phyloP scores from a whole-genome alignment of 2,113 vertebrate genomes.

The Rallus limicola region DNA sequence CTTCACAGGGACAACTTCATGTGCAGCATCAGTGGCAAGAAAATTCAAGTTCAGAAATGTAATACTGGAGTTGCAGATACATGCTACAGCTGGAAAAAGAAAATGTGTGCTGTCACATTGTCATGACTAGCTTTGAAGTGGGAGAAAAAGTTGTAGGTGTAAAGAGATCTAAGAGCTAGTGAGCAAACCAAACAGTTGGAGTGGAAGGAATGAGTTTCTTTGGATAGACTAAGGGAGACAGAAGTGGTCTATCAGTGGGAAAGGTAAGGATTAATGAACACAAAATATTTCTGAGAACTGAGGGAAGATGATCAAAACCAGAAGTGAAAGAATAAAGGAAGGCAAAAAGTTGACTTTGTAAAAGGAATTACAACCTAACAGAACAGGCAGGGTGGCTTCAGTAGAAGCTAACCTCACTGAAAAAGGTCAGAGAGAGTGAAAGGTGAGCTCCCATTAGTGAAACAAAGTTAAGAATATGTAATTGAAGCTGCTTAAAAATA shows the following conservation, averaged over 20 bases:
- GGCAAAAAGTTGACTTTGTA: not conserved
- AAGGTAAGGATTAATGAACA: not conserved
- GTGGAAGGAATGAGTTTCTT: not conserved
- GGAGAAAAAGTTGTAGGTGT: slow-evolving; percentile 2
- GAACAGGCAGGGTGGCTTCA: slow-evolving; percentile 6
- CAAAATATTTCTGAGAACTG: not conserved
- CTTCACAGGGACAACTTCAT: not conserved
- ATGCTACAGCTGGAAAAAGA: not conserved
- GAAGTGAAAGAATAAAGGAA: not conserved
- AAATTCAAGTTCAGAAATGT: not conserved
- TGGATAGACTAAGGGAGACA: not conserved
- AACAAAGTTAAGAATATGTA: not conserved
- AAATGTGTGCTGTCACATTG: slow-evolving; percentile 2
- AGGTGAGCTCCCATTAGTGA: not conserved
- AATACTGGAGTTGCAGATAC: not conserved
- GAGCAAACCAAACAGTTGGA: not conserved
- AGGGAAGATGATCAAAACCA: slow-evolving; percentile 19
- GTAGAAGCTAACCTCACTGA: not conserved
- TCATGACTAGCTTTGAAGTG: not conserved
- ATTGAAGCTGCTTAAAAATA: slow-evolving; percentile 10
- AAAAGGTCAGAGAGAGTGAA: not conserved
- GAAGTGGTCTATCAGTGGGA: not conserved
- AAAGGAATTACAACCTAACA: not conserved
- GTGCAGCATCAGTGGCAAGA: not conserved
- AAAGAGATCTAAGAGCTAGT: not conserved